These are phyloP conservation scores for Bryconaethiops microstoma DNA, from an alignment of 2,797 vertebrate species.

Conservation along the genomic window DNA sequence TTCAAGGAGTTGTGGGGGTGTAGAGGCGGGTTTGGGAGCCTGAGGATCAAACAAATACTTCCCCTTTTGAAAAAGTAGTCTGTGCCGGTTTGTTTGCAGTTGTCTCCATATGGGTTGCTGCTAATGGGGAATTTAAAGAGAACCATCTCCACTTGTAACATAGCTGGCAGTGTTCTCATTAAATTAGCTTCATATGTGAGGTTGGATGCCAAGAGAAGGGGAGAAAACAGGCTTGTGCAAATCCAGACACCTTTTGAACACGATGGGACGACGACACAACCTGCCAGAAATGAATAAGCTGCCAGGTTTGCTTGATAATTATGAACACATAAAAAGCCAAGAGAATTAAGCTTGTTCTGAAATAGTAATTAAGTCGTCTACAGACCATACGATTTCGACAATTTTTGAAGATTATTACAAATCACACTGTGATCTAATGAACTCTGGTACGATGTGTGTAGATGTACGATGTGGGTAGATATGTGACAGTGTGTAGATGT, in stretches of 20 bases:
- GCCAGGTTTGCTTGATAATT: constrained; percentile 1
- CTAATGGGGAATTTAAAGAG: constrained; percentile 65
- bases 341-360: not conserved
- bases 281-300: not conserved
- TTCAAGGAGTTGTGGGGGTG: constrained; percentile 43
- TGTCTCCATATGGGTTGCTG: constrained; percentile 63
- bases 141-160: constrained; percentile 65
- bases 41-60: constrained; percentile 64
- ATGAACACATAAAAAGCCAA: not conserved
- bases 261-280: not conserved
- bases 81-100: constrained; percentile 55
- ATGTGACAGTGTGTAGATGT: too few relatives aligned
- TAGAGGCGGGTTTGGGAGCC: constrained; percentile 24
- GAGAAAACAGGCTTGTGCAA: constrained; percentile 27
- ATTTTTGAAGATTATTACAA: too few relatives aligned
- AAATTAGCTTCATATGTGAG: constrained; percentile 65
- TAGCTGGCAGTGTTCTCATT: constrained; percentile 59
- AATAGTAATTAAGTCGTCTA: not conserved
- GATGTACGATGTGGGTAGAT: too few relatives aligned
- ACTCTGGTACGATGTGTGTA: too few relatives aligned
- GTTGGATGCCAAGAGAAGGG: constrained; percentile 46
- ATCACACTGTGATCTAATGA: too few relatives aligned
- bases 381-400: too few relatives aligned
- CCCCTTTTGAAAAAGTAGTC: constrained; percentile 36
- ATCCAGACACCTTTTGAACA: constrained; percentile 32